Evolutionary conservation across 2,888 invertebrate species (phyloP), one percentile per base, ranked within the genome.

Genomic region (Lacanobia wlatinum): DNA sequence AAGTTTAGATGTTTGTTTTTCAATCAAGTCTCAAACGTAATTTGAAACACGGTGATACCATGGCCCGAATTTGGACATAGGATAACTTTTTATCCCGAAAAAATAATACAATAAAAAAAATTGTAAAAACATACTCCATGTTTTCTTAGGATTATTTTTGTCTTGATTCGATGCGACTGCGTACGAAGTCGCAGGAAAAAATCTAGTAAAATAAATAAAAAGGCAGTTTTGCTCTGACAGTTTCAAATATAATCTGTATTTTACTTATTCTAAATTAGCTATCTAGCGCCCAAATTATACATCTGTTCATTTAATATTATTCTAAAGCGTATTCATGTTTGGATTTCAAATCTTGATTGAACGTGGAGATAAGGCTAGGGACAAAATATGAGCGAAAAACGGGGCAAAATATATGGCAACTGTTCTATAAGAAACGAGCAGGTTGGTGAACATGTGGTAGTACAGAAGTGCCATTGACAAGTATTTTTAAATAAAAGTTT

Each of bases 281-380:
- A 80, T 73, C 79, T 80, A 80, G 76, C 80, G 79, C 50, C 63
- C 10, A 72, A 65, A 55, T 68, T 62, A 80, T 76, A 79, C 50
- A 68, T 80, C 50, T 60, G 56, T 72, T 73, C 12, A 40, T 58
- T 67, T 48, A 28, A 43, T 58, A 50, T 48, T 21, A 71, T 14
- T 61, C 60, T 70, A 79, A 79, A 79, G 70, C 70, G 56, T 75
- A 34, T 55, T 43, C 4, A 50, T 10, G 23, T 71, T 64, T 71
- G 38, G 58, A 63, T 76, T 50, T 43, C 28, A 50, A 23, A 9
- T 23, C 34, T 60, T n/a, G 18, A 43, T 61, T 55, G 28, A 73
- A 43, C 48, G 12, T 52, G 43, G 48, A 8, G 61, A 2, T 46
- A 18, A 48, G 18, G 28, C 38, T n/a, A 10, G 2, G 23, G n/a